phyloP scores from a whole-genome alignment of 2,797 vertebrate species.

The Percopsis omiscomaycus region DNA sequence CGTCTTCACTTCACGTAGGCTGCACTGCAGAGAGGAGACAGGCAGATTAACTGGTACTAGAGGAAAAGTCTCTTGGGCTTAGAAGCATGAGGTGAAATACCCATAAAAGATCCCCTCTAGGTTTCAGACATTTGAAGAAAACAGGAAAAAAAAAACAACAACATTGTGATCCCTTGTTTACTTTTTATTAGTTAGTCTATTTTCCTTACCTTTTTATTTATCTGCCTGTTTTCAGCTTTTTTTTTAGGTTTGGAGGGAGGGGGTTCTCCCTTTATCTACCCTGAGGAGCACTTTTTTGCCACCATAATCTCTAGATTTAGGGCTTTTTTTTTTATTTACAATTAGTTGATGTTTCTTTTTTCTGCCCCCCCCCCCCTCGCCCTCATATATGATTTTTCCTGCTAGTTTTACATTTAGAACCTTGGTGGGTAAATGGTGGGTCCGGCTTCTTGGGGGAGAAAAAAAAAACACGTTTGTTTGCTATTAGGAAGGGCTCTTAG shows the following conservation, averaged over 20 bases:
- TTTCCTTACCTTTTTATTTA: slow-evolving; percentile 40
- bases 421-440: slow-evolving; percentile 5
- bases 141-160: slow-evolving; percentile 13
- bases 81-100: slow-evolving; percentile 36
- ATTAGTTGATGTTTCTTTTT: neutral
- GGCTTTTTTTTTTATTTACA: slow-evolving; percentile 12
- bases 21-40: neutral
- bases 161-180: slow-evolving; percentile 12
- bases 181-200: slow-evolving; percentile 8
- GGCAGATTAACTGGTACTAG: slow-evolving; percentile 31
- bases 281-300: slow-evolving; percentile 17
- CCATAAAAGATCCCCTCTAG: slow-evolving; percentile 24
- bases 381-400: slow-evolving; percentile 26
- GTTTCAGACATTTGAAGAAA: slow-evolving; percentile 41
- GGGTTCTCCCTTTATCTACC: slow-evolving; percentile 3
- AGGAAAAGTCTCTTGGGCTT: slow-evolving; percentile 24
- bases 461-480: neutral
- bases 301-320: slow-evolving; percentile 15
- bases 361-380: neutral
- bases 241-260: neutral
- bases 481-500: slow-evolving; percentile 30
- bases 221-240: slow-evolving; percentile 23
- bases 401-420: slow-evolving; percentile 36
- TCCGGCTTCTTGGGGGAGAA: neutral
- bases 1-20: neutral